Percentiles rank a stretch among this genome's conserved stretches.
Conservation (phyloP, 2,888 invertebrate species). For the Blastobasis adustella region DNA sequence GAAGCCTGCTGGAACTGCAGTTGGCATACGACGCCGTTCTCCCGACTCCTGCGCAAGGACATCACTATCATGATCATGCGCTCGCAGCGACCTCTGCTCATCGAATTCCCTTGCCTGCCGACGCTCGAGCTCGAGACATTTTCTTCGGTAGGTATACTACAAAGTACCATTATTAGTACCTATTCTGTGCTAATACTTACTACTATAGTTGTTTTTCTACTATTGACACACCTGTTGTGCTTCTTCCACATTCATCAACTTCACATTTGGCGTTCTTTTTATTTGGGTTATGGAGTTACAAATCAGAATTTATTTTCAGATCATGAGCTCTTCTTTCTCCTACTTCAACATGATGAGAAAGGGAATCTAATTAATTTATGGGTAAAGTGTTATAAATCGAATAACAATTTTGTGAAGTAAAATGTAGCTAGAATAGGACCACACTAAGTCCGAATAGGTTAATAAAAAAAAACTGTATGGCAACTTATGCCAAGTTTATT, state of each 20-base stretch:
- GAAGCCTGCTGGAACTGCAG: conserved; percentile 47
- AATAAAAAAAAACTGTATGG: too few species aligned
- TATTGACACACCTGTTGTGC: too few species aligned
- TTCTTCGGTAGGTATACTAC: conserved; percentile 33
- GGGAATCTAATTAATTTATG: not conserved
- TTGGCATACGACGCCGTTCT: conserved; percentile 41
- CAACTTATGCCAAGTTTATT: too few species aligned
- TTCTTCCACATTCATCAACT: too few species aligned
- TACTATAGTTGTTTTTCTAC: not conserved
- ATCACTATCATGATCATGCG: conserved; percentile 38
- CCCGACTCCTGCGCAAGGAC: conserved; percentile 32
- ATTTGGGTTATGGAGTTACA: too few species aligned
- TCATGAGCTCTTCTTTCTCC: conserved; percentile 44
- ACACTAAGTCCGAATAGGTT: too few species aligned
- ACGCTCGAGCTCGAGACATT: conserved; percentile 47
- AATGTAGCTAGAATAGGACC: too few species aligned
- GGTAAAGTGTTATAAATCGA: too few species aligned
- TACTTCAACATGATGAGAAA: conserved; percentile 26
- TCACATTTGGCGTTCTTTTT: too few species aligned
- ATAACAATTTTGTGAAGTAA: too few species aligned
- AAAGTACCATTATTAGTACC: not conserved
- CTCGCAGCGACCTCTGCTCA: conserved; percentile 42
- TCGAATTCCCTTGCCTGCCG: conserved; percentile 48
- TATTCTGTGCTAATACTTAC: not conserved
- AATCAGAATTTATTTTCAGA: conserved; percentile 31